Conservation (phyloP, 2,888 invertebrate species). For the Cepaea hortensis region DNA sequence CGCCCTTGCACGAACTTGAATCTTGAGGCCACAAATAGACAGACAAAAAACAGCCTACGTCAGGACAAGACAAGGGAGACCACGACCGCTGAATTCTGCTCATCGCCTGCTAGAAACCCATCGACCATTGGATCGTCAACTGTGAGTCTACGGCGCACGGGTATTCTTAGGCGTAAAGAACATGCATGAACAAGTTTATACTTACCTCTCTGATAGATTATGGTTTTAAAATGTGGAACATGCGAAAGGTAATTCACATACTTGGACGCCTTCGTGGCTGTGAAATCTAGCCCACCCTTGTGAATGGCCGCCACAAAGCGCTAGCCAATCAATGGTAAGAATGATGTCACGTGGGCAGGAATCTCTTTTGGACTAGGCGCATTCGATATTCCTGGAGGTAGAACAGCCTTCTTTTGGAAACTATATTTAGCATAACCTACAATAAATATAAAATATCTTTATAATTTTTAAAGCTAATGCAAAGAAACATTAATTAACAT, state of each 20-base stretch:
- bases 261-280: slow-evolving; percentile 12
- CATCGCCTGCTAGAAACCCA: slow-evolving; percentile 13
- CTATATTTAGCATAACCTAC: not conserved
- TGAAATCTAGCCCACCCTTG: slow-evolving; percentile 6
- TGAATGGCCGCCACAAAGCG: slow-evolving; percentile 51
- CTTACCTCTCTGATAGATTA: slow-evolving; percentile 10
- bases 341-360: slow-evolving; percentile 55
- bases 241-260: slow-evolving; percentile 10
- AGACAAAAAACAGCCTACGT: not conserved
- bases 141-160: not conserved
- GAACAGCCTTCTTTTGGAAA: not conserved
- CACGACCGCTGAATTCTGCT: slow-evolving; percentile 5
- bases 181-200: not conserved
- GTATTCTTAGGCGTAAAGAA: not conserved
- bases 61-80: not conserved
- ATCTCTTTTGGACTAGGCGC: slow-evolving; percentile 16
- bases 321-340: slow-evolving; percentile 59
- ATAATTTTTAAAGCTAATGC: not conserved
- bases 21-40: no score
- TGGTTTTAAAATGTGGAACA: not conserved
- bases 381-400: slow-evolving; percentile 48
- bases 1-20: no score
- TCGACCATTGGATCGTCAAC: not conserved
- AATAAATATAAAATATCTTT: not conserved
- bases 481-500: no score